Percentiles rank a stretch among this genome's conserved stretches.
Conservation (phyloP, 2,888 invertebrate genomes). For the Andrena fulva region DNA sequence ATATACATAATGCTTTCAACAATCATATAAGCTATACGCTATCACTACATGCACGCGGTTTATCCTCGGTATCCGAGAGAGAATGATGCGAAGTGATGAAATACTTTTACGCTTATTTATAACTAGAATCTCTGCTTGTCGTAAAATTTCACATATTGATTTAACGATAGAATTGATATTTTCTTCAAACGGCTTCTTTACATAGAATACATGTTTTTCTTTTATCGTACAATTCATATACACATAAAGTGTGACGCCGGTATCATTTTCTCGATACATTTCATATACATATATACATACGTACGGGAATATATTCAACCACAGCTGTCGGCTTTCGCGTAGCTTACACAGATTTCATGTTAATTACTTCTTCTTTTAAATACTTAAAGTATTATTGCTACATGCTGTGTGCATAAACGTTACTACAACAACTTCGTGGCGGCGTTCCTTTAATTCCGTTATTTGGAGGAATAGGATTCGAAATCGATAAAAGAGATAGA, state of each 20-base stretch:
- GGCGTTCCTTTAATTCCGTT: neutral
- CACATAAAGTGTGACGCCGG: neutral
- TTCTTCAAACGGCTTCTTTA: constrained; percentile 16
- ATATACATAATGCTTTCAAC: constrained; percentile 54
- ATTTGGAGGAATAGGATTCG: neutral
- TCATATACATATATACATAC: constrained; percentile 4
- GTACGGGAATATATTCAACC: constrained; percentile 11
- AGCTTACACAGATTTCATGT: constrained; percentile 7
- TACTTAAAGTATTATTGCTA: constrained; percentile 40
- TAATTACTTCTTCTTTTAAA: neutral
- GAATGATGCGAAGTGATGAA: constrained; percentile 37
- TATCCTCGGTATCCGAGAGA: constrained; percentile 26
- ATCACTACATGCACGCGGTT: constrained; percentile 37
- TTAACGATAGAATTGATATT: constrained; percentile 24
- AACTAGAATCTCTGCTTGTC: constrained; percentile 39
- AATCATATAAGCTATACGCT: constrained; percentile 50
- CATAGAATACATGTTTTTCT: no score
- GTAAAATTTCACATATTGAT: constrained; percentile 20
- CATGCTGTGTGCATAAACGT: constrained; percentile 37
- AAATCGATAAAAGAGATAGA: constrained; percentile 19
- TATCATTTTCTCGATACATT: neutral
- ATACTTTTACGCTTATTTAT: constrained; percentile 31
- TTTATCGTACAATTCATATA: constrained; percentile 28
- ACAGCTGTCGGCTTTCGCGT: constrained; percentile 6
- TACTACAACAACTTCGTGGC: constrained; percentile 2